phyloP scores from a whole-genome alignment of 2,113 vertebrate genomes.

The Gobio gobio region DNA sequence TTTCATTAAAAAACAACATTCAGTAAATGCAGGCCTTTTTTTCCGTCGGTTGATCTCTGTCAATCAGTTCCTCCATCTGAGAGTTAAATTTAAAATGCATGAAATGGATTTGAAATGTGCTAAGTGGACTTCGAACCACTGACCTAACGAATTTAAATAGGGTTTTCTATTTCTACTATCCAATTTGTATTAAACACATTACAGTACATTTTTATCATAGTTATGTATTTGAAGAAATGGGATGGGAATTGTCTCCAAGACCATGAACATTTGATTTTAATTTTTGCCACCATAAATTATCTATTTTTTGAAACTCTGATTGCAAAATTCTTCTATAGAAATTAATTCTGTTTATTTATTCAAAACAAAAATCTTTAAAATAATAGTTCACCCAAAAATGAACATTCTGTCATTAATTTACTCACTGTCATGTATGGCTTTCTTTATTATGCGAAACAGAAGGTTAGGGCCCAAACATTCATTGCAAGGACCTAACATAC shows the following conservation, averaged over 20 bases:
- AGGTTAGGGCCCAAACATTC: background rate
- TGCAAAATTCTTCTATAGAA: background rate
- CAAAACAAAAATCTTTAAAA: background rate
- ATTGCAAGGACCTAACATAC: background rate
- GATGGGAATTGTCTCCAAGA: background rate
- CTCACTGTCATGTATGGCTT: background rate
- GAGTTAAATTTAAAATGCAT: constrained; percentile 39
- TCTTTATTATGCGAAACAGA: background rate
- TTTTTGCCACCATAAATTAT: background rate
- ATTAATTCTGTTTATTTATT: background rate
- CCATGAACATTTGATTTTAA: background rate
- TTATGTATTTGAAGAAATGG: background rate
- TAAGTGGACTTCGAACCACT: background rate
- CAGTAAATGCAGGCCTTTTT: background rate
- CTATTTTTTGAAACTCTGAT: background rate
- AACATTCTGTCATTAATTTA: background rate
- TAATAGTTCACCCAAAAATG: background rate
- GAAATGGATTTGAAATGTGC: constrained; percentile 32
- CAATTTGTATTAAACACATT: background rate
- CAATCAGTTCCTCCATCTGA: constrained; percentile 46
- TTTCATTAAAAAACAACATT: background rate
- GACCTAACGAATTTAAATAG: background rate
- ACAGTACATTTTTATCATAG: background rate
- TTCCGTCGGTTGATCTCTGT: constrained; percentile 9
- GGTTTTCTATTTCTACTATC: background rate